These are phyloP conservation scores for Syngnathus scovelli DNA, from an alignment of 2,113 vertebrate species.

Conservation along the genomic window DNA sequence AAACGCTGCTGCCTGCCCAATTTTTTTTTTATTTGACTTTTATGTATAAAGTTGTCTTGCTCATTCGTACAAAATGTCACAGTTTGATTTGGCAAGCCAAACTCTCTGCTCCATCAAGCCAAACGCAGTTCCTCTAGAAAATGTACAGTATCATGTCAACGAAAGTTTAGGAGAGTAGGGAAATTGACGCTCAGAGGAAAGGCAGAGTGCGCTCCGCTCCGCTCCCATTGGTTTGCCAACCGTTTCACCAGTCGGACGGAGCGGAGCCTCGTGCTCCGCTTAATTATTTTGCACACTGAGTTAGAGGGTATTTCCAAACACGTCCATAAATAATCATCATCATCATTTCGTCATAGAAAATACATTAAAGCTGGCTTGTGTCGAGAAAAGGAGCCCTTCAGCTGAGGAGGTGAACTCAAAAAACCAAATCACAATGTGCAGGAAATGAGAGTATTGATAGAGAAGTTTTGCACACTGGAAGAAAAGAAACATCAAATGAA, in stretches of 20 bases:
- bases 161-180: too few relatives aligned
- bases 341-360: slow-evolving; percentile 10
- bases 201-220: too few relatives aligned
- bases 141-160: slow-evolving; percentile 12
- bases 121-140: slow-evolving; percentile 6
- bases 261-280: too few relatives aligned
- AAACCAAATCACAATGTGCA: neutral
- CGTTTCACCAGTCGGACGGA: too few relatives aligned
- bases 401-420: neutral
- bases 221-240: too few relatives aligned
- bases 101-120: neutral
- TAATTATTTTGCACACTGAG: too few relatives aligned
- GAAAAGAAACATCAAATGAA: too few relatives aligned
- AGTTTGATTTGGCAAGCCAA: neutral
- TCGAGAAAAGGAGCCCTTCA: slow-evolving; percentile 16
- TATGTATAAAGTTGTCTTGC: too few relatives aligned
- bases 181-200: too few relatives aligned
- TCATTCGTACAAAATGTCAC: neutral
- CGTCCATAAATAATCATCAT: too few relatives aligned
- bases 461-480: neutral
- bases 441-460: neutral
- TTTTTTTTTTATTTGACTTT: neutral
- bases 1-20: neutral
- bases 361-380: slow-evolving; percentile 9
- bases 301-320: too few relatives aligned